These are phyloP conservation scores for Adrianichthys oophorus DNA, from an alignment of 2,797 vertebrate species.

Conservation along the genomic window DNA sequence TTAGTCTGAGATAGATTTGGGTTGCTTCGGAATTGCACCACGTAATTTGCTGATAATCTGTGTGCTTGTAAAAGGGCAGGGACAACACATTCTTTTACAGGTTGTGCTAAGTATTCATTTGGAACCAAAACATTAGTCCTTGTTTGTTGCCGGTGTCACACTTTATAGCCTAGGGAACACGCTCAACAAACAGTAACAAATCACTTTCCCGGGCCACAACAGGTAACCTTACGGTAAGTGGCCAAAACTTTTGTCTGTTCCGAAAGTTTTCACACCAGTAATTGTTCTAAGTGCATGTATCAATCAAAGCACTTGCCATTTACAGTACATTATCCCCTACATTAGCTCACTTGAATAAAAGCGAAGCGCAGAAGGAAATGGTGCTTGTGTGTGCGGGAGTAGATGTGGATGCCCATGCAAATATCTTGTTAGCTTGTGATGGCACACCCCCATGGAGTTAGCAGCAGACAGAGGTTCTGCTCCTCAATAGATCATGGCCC, in stretches of 20 bases:
- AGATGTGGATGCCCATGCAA: conserved; percentile 30
- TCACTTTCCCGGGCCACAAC: conserved; percentile 58
- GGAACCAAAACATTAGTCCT: conserved; percentile 68
- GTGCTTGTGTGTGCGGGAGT: conserved; percentile 41
- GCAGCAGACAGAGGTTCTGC: conserved; percentile 48
- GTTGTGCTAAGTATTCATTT: conserved; percentile 69
- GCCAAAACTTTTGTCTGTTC: conserved; percentile 68
- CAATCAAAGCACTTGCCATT: conserved; percentile 78
- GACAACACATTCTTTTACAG: conserved; percentile 57
- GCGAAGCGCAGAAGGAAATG: conserved; percentile 62
- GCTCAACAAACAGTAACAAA: conserved; percentile 75
- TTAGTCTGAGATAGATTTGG: conserved; percentile 21
- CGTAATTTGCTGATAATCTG: conserved; percentile 47
- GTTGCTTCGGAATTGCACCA: conserved; percentile 15
- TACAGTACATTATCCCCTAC: conserved; percentile 80
- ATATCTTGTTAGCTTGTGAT: conserved; percentile 52
- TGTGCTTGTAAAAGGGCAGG: conserved; percentile 37
- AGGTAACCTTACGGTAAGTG: conserved; percentile 52
- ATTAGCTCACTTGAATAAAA: conserved; percentile 77
- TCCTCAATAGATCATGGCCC: conserved; percentile 68
- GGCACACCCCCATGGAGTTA: conserved; percentile 42
- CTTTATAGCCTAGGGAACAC: conserved; percentile 69
- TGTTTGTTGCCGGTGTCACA: conserved; percentile 70
- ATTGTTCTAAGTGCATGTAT: conserved; percentile 80
- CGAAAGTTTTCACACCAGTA: conserved; percentile 75